phyloP scores from a whole-genome alignment of 2,888 invertebrate genomes.

The Abrostola triplasia region DNA sequence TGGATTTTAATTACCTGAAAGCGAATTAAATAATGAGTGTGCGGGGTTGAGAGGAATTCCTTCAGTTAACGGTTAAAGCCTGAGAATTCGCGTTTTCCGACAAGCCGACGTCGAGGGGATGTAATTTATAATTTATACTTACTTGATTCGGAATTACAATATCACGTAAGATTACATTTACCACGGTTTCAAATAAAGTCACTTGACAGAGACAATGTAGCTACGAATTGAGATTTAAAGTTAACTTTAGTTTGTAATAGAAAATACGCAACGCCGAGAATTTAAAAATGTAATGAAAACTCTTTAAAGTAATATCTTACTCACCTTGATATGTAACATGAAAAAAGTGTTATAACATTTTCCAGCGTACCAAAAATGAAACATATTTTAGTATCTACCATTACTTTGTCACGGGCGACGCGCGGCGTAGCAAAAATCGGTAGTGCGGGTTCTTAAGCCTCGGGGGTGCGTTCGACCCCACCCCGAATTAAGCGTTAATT shows the following conservation, averaged over 20 bases:
- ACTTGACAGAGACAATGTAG: slow-evolving; percentile 15
- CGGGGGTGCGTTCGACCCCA: slow-evolving; percentile 51
- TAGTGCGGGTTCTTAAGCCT: slow-evolving; percentile 46
- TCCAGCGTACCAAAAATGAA: slow-evolving; percentile 5
- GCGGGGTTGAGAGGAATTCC: slow-evolving; percentile 61
- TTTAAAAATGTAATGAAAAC: too few species aligned
- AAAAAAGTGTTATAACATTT: neutral
- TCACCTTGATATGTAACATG: too few species aligned
- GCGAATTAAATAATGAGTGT: slow-evolving; percentile 83
- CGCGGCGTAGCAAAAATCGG: slow-evolving; percentile 43
- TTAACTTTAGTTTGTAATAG: neutral
- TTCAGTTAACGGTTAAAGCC: slow-evolving; percentile 42
- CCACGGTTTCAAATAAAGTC: slow-evolving; percentile 26
- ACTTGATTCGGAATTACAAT: slow-evolving; percentile 58
- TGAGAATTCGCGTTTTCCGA: slow-evolving; percentile 53
- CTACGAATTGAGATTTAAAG: neutral
- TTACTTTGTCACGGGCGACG: slow-evolving; percentile 32
- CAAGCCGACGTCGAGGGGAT: slow-evolving; percentile 38
- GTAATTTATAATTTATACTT: slow-evolving; percentile 64
- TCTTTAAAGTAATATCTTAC: too few species aligned
- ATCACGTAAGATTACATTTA: slow-evolving; percentile 51
- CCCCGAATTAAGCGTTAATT: slow-evolving; percentile 84
- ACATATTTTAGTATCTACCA: slow-evolving; percentile 15
- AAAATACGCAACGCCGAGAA: too few species aligned
- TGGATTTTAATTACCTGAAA: slow-evolving; percentile 88